phyloP scores from a whole-genome alignment of 1,140 invertebrate species.

The Drosophila asahinai region DNA sequence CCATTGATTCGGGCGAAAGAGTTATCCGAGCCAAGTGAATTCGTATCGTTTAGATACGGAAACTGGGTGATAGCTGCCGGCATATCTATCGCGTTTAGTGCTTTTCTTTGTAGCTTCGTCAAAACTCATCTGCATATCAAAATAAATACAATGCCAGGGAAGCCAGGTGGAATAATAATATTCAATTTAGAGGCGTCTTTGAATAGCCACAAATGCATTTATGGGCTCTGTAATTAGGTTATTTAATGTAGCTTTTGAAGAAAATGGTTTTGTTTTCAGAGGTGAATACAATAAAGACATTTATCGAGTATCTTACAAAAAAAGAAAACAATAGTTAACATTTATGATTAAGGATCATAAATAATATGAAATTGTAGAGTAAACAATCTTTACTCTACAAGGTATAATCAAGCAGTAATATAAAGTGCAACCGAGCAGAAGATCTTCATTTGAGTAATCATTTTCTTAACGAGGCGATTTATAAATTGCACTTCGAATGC shows the following conservation, averaged over 20 bases:
- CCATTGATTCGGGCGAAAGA: slow-evolving; percentile 34
- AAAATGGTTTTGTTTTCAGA: neutral
- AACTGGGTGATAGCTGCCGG: slow-evolving; percentile 28
- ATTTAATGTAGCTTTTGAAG: neutral
- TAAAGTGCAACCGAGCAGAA: neutral
- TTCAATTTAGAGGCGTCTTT: slow-evolving; percentile 24
- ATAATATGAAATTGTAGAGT: too few relatives aligned
- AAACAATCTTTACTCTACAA: too few relatives aligned
- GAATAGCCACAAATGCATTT: neutral
- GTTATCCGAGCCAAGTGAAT: slow-evolving; percentile 32
- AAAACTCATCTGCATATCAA: slow-evolving; percentile 32
- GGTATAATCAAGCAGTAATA: neutral
- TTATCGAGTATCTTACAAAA: neutral
- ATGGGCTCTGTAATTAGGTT: slow-evolving; percentile 13
- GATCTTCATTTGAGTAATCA: neutral
- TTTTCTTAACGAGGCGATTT: slow-evolving; percentile 5
- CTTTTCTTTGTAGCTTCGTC: slow-evolving; percentile 39
- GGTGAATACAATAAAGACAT: slow-evolving; percentile 2
- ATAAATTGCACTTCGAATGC: slow-evolving; percentile 18
- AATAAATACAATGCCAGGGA: slow-evolving; percentile 7
- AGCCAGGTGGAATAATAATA: slow-evolving; percentile 17
- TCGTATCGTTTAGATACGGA: slow-evolving; percentile 22
- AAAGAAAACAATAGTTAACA: neutral
- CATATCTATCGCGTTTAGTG: slow-evolving; percentile 40
- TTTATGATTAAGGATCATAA: neutral